Evolutionary conservation across 2,113 vertebrate species (phyloP).

Genomic region (Sinocyclocheilus maitianheensis): DNA sequence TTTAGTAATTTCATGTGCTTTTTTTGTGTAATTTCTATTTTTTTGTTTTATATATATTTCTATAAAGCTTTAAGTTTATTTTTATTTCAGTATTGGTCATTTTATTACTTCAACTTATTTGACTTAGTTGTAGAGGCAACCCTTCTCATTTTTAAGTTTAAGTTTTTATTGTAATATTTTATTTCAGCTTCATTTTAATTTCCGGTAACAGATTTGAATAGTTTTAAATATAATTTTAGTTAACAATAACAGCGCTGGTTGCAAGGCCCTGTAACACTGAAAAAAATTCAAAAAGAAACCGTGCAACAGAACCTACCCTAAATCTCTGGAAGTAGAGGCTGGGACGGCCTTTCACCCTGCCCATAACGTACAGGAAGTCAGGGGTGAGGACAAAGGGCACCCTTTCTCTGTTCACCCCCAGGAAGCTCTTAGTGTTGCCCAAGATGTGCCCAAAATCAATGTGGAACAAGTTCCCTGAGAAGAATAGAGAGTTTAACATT

Average conservation of each 20-base stretch:
- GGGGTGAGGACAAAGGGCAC: conserved; percentile 81
- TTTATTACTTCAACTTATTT: too few species aligned
- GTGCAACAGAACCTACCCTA: conserved; percentile 64
- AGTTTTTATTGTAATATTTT: too few species aligned
- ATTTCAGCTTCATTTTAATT: too few species aligned
- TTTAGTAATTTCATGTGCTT: too few species aligned
- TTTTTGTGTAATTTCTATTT: too few species aligned
- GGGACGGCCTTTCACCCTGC: conserved; percentile 66
- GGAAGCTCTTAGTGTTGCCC: conserved; percentile 77
- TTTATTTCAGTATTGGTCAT: too few species aligned
- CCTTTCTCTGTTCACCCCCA: conserved; percentile 75
- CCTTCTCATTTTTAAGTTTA: too few species aligned
- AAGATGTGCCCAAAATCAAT: conserved; percentile 83
- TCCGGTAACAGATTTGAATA: neutral
- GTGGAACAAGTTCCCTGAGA: conserved; percentile 79
- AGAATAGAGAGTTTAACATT: neutral
- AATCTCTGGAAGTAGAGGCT: conserved; percentile 78
- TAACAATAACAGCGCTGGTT: neutral
- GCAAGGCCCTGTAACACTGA: neutral
- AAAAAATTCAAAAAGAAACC: neutral
- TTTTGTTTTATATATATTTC: too few species aligned
- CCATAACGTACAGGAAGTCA: conserved; percentile 81
- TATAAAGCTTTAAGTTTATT: too few species aligned
- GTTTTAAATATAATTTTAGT: neutral
- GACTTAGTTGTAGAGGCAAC: too few species aligned